Evolutionary conservation across 2,113 vertebrate genomes (phyloP).

Genomic region (Rostratula benghalensis): DNA sequence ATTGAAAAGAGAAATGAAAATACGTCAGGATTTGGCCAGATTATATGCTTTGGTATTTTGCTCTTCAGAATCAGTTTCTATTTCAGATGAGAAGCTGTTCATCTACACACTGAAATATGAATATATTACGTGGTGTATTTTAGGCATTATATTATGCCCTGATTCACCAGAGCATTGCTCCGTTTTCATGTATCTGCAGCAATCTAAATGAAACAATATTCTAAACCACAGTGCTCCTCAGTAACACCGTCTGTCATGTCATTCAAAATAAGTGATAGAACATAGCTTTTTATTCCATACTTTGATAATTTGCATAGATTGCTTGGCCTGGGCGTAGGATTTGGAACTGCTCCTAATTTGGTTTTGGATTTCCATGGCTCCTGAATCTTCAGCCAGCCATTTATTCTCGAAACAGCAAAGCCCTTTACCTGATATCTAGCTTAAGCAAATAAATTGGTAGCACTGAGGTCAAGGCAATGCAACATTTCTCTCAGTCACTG

Average conservation of each 20-base stretch:
- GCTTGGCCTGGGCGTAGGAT: background rate
- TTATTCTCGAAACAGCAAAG: background rate
- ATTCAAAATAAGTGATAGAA: background rate
- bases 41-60: background rate
- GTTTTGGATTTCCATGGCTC: background rate
- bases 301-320: background rate
- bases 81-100: background rate
- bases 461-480: background rate
- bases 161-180: background rate
- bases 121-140: background rate
- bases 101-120: background rate
- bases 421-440: background rate
- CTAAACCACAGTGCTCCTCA: background rate
- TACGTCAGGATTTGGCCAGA: background rate
- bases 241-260: background rate
- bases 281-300: background rate
- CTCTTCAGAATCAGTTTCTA: background rate
- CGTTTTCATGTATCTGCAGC: background rate
- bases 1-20: background rate
- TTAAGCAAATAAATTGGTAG: background rate
- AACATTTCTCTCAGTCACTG: background rate
- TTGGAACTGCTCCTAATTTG: background rate
- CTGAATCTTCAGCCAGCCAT: background rate
- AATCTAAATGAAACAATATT: background rate
- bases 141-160: background rate